Evolutionary conservation across 2,113 vertebrate species (phyloP), one percentile per base, ranked within the genome.

Genomic region (Rhodinocichla rosea): DNA sequence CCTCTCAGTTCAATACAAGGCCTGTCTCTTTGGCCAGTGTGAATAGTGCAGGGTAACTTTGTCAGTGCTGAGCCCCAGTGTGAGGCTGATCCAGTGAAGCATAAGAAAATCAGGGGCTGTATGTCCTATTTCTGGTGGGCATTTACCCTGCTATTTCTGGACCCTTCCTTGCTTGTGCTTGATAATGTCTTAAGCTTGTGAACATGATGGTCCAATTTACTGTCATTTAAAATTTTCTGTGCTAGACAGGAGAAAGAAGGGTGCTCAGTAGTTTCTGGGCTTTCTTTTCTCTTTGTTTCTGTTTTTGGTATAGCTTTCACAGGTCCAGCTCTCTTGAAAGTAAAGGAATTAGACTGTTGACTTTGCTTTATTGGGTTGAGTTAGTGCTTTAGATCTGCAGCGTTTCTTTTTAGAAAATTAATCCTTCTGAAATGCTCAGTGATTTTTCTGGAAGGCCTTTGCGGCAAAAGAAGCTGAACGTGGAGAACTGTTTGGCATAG

Each of bases 341-440:
- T 75, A 83, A 86, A 96, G 52, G 63, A 76, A 83, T 92, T 89
- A 76, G 11, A 39, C 47, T 92, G 55, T 84, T 63, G 86, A 52
- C 44, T 91, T 95, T 91, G 11, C 37, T 96, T 94, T 70, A 88
- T 18, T 87, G 70, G 69, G 18, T 75, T 67, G 42, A 83, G 17
- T 90, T 63, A 23, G 44, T 89, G 24, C 16, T n/a, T 75, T 68
- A 20, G 53, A 37, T 76, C 35, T 91, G 18, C 57, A 80, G 81
- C 67, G 53, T 87, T 82, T 44, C 11, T 87, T 15, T 93, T 94
- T 44, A 94, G 57, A 56, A 87, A 96, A 96, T 92, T 82, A 1
- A 84, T 94, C 63, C 92, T 96, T 95, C 63, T 81, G 83, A 95
- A 95, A 85, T 28, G 19, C 16, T 75, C 19, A 44, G 19, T 83